Conservation (phyloP, 1,140 invertebrate genomes). For the Bombus sibiricus region DNA sequence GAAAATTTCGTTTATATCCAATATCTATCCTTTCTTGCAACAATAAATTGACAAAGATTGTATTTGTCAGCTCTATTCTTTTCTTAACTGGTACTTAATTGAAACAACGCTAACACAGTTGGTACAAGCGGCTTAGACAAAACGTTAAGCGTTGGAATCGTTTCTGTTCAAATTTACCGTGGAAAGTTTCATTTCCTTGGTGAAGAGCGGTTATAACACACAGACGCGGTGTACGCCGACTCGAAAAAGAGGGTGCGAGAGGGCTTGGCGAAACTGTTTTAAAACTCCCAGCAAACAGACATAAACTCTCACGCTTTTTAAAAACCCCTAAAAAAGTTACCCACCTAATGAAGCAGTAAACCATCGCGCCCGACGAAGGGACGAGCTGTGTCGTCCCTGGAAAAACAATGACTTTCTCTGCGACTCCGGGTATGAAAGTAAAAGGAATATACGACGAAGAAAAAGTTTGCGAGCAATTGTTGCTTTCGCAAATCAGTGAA, state of each 20-base stretch:
- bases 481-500: conserved; percentile 1
- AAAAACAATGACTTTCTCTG: conserved; percentile 53
- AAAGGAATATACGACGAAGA: conserved; percentile 23
- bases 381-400: conserved; percentile 43
- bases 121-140: conserved; percentile 42
- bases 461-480: background rate
- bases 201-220: conserved; percentile 44
- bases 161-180: conserved; percentile 55
- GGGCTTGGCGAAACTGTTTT: conserved; percentile 70
- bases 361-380: conserved; percentile 46
- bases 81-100: conserved; percentile 38
- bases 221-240: conserved; percentile 48
- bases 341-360: conserved; percentile 70
- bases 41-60: background rate
- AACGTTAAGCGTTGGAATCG: conserved; percentile 60
- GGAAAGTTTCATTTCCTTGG: conserved; percentile 64
- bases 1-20: no score
- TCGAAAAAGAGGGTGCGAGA: conserved; percentile 24
- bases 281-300: conserved; percentile 73
- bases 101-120: conserved; percentile 30
- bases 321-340: conserved; percentile 74
- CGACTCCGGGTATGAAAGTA: conserved; percentile 37
- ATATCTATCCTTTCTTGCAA: no score
- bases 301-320: conserved; percentile 74
- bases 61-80: background rate